phyloP scores from a whole-genome alignment of 2,888 invertebrate species.

The Sinotaia quadrata region DNA sequence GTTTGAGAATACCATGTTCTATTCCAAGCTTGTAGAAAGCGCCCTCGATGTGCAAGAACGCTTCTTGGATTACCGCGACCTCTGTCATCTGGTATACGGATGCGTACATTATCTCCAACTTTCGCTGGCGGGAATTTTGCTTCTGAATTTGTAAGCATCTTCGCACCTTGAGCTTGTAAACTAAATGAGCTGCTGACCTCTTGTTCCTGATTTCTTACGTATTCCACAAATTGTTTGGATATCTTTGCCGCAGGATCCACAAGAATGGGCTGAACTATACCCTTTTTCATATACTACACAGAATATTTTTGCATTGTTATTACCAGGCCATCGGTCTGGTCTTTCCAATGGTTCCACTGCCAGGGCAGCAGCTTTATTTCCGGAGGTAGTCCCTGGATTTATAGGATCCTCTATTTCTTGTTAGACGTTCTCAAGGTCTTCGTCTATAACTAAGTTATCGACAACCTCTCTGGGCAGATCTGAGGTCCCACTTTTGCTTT shows the following conservation, averaged over 20 bases:
- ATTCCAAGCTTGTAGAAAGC: not conserved
- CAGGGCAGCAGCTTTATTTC: not conserved
- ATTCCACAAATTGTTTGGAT: not conserved
- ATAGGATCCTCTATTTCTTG: not conserved
- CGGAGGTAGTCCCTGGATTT: not conserved
- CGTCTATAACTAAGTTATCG: not conserved
- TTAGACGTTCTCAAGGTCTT: not conserved
- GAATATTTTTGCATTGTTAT: not conserved
- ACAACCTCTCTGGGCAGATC: not conserved
- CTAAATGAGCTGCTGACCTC: not conserved
- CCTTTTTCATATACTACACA: not conserved
- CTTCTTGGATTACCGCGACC: not conserved
- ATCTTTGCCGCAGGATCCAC: not conserved
- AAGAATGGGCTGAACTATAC: not conserved
- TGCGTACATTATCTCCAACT: not conserved
- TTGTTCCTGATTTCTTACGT: not conserved
- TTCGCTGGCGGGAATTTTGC: not conserved
- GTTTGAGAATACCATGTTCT: not conserved
- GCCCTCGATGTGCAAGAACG: not conserved
- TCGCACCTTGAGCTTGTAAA: not conserved
- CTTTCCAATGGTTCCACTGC: not conserved
- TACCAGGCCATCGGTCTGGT: not conserved
- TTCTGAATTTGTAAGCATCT: not conserved
- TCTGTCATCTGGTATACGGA: conserved; percentile 1
- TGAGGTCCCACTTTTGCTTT: not conserved